Percentiles rank a stretch among this genome's conserved stretches.
Conservation (phyloP, 2,113 vertebrate genomes). For the Peromyscus leucopus region DNA sequence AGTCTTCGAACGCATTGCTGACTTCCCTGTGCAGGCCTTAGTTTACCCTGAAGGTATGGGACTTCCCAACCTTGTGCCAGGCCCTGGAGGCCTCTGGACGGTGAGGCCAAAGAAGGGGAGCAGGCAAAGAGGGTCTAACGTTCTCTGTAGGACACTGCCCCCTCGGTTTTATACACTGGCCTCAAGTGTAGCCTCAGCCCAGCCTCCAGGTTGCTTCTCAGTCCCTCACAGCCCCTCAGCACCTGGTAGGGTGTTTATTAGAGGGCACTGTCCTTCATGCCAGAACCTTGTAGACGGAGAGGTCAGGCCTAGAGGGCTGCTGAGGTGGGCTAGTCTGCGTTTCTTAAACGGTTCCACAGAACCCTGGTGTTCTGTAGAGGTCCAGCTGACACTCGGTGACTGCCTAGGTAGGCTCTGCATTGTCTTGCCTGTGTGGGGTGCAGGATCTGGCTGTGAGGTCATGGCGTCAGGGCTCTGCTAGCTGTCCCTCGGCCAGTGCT, state of each 20-base stretch:
- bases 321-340: rapidly evolving
- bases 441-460: not conserved
- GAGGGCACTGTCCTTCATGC: rapidly evolving
- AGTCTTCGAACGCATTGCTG: too few species aligned
- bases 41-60: not conserved
- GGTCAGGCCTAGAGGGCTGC: not conserved
- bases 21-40: not conserved
- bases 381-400: rapidly evolving
- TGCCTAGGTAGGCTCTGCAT: not conserved
- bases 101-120: rapidly evolving
- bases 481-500: not conserved
- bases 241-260: rapidly evolving
- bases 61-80: not conserved
- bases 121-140: not conserved
- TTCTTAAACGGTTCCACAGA: not conserved
- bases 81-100: not conserved
- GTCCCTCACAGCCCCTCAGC: too few species aligned
- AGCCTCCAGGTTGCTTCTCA: rapidly evolving
- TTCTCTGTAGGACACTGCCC: rapidly evolving
- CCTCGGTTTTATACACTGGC: not conserved
- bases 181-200: too few species aligned
- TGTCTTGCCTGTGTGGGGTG: not conserved
- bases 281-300: rapidly evolving
- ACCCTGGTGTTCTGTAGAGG: not conserved
- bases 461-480: not conserved